phyloP scores from a whole-genome alignment of 1,140 invertebrate species.

The Grapholita molesta region DNA sequence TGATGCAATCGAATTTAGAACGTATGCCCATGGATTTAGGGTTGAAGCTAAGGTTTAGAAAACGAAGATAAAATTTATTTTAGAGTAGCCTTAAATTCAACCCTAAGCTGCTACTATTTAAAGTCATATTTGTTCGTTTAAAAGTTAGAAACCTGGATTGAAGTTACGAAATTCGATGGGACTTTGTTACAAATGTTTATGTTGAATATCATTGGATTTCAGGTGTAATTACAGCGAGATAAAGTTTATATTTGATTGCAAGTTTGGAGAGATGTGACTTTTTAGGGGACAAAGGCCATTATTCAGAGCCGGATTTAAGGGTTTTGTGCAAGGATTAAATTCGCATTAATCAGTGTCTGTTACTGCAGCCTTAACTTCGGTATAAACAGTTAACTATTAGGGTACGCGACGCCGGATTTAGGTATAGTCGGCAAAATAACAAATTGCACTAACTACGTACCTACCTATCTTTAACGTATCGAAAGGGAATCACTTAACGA shows the following conservation, averaged over 20 bases:
- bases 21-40: conserved; percentile 29
- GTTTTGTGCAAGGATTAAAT: conserved; percentile 72
- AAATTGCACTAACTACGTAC: no score
- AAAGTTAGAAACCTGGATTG: conserved; percentile 66
- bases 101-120: conserved; percentile 60
- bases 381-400: conserved; percentile 77
- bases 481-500: no score
- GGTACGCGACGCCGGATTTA: conserved; percentile 63
- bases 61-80: neutral
- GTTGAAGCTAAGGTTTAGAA: conserved; percentile 31
- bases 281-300: conserved; percentile 44
- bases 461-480: no score
- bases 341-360: conserved; percentile 76
- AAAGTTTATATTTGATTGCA: conserved; percentile 48
- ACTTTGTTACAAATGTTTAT: conserved; percentile 21
- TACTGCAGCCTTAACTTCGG: conserved; percentile 69
- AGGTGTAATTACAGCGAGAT: conserved; percentile 29
- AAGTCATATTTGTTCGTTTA: conserved; percentile 61
- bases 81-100: conserved; percentile 54
- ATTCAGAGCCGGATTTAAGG: conserved; percentile 68
- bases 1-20: conserved; percentile 35
- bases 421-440: conserved; percentile 44
- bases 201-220: conserved; percentile 29
- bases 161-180: conserved; percentile 20
- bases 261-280: conserved; percentile 45